Conservation (phyloP, 2,888 invertebrate species). For the Perdita meconis region DNA sequence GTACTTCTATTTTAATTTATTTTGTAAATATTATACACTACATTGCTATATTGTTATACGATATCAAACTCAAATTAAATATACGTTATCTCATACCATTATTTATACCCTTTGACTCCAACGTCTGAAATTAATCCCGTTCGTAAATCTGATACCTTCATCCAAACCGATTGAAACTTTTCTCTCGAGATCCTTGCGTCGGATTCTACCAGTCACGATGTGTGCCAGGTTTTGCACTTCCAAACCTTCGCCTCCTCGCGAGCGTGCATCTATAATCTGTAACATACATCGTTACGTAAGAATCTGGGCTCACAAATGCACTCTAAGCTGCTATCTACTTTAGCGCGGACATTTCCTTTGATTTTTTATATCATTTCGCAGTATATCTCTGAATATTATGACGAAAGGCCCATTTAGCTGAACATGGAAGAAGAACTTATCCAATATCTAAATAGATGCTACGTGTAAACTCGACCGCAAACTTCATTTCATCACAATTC, state of each 20-base stretch:
- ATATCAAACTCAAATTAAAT: conserved; percentile 77
- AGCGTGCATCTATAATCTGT: conserved; percentile 13
- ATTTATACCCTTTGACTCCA: conserved; percentile 20
- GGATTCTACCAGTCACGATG: neutral
- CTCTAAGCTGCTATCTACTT: neutral
- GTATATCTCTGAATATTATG: too few species aligned
- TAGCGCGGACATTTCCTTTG: too few species aligned
- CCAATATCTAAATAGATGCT: conserved; percentile 3
- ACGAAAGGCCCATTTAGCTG: too few species aligned
- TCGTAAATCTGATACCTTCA: neutral
- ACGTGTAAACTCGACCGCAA: neutral
- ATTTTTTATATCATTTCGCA: neutral
- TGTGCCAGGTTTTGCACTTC: too few species aligned
- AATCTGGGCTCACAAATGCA: neutral
- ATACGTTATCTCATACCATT: conserved; percentile 79
- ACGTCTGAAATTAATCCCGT: neutral
- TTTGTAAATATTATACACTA: conserved; percentile 82
- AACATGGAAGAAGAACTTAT: neutral
- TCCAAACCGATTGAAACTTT: too few species aligned
- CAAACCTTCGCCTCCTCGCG: too few species aligned
- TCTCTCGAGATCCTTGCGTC: neutral
- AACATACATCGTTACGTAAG: conserved; percentile 6
- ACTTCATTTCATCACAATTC: neutral
- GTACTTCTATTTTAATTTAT: conserved; percentile 80
- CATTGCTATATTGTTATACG: conserved; percentile 80